A percentile compares a stretch with the other conserved stretches of the same genome.
These are phyloP conservation scores for Dichetophora obliterata DNA, from an alignment of 2,888 invertebrate genomes.

Conservation along the genomic window DNA sequence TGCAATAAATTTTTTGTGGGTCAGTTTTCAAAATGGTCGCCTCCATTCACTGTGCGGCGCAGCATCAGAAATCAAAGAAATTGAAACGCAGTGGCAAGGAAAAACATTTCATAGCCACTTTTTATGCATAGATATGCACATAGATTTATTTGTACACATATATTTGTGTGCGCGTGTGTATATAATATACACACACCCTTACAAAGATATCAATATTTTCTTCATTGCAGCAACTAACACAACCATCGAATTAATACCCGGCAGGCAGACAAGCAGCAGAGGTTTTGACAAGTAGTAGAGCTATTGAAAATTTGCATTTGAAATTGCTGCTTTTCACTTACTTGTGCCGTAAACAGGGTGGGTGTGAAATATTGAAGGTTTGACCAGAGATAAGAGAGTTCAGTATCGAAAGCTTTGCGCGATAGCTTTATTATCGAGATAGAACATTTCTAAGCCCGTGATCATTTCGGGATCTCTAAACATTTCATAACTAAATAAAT, in stretches of 20 bases:
- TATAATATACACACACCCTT: background rate
- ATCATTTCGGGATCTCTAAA: too few relatives aligned
- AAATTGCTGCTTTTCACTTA: constrained; percentile 47
- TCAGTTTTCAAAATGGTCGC: too few relatives aligned
- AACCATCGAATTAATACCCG: background rate
- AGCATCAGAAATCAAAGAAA: constrained; percentile 6
- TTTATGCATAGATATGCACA: background rate
- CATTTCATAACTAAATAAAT: too few relatives aligned
- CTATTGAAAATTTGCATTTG: constrained; percentile 56
- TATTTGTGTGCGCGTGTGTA: too few relatives aligned
- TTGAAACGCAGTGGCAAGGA: background rate
- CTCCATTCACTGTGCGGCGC: background rate
- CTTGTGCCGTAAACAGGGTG: background rate
- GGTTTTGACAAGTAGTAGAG: too few relatives aligned
- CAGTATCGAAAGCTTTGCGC: too few relatives aligned
- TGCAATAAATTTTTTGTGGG: too few relatives aligned
- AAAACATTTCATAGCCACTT: background rate
- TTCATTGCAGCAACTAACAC: constrained; percentile 27
- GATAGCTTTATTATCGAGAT: too few relatives aligned
- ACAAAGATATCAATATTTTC: background rate
- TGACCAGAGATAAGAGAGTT: too few relatives aligned
- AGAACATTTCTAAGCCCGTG: too few relatives aligned
- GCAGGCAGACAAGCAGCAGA: background rate
- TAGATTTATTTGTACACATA: too few relatives aligned
- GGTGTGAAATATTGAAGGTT: too few relatives aligned